phyloP scores from a whole-genome alignment of 2,888 invertebrate genomes.

The Polymixis lichenea region DNA sequence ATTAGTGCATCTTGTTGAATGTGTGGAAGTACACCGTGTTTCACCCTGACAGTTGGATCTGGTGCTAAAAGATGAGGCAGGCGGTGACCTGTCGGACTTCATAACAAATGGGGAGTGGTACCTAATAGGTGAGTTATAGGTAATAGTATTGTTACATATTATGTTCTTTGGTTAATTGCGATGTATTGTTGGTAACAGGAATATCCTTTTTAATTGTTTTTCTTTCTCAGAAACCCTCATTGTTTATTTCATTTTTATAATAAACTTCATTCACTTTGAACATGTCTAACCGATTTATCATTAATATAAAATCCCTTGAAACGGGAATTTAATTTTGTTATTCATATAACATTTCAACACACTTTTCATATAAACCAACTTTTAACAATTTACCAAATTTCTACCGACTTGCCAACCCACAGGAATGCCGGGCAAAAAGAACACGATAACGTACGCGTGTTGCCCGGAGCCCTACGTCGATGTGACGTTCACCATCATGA shows the following conservation, averaged over 20 bases:
- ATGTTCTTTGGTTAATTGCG: neutral
- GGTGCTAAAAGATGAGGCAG: slow-evolving; percentile 97
- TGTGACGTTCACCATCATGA: slow-evolving; percentile 99
- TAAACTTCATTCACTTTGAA: neutral
- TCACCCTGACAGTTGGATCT: slow-evolving; percentile 95
- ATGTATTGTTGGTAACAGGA: neutral
- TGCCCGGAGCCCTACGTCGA: slow-evolving; percentile 98
- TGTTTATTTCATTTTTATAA: neutral
- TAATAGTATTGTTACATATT: neutral
- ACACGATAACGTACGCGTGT: slow-evolving; percentile 97
- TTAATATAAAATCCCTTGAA: neutral
- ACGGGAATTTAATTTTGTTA: neutral
- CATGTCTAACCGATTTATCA: neutral
- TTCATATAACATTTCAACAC: neutral
- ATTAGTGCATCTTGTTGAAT: slow-evolving; percentile 68
- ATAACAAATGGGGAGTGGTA: slow-evolving; percentile 99
- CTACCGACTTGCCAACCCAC: slow-evolving; percentile 66
- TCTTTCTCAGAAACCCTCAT: neutral
- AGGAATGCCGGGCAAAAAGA: slow-evolving; percentile 98
- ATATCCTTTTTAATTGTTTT: neutral
- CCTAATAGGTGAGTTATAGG: slow-evolving; percentile 95
- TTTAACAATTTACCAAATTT: neutral
- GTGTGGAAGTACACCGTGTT: slow-evolving; percentile 70
- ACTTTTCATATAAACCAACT: neutral
- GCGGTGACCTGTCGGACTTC: slow-evolving; percentile 99